Evolutionary conservation across 2,888 invertebrate genomes (phyloP), one percentile per base, ranked within the genome.

Genomic region (Spilarctia lutea): DNA sequence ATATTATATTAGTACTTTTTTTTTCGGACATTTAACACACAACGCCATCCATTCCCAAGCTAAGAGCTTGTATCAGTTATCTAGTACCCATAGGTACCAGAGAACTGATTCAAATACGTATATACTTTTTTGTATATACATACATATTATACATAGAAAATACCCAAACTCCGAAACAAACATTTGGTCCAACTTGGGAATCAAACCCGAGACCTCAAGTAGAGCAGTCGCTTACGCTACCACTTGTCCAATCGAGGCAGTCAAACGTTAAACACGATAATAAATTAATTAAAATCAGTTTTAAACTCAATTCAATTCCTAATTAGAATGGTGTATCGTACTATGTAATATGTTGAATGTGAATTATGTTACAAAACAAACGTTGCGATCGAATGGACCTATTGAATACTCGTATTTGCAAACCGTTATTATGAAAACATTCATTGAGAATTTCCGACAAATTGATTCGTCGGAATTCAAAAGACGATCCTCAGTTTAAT

Each of bases 301-400:
- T 45, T 35, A 10, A 35, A 24, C 24, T 16, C 0, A 33, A 33
- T 52, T 35, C 24, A 69, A 48, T 69, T 69, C n/a, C 27, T 60
- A 27, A 33, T 52, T 69, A 16, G 18, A 39, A 60, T 39, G 10
- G 6, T 60, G n/a, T 42, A 18, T 7, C 24, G 24, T 67, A 45
- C 60, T 39, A 68, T 39, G n/a, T n/a, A n/a, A 30, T 45, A n/a
- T 65, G 69, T 71, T 67, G 75, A 79, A 74, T 68, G 67, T 65
- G 72, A 77, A 78, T 84, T 75, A 65, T 74, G 68, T 84, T 76
- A 77, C 85, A 82, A 81, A 77, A 80, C 81, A 82, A 82, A 82
- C 74, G 74, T 77, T 71, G 80, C 79, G 72, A 85, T 78, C 78
- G 81, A 80, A 76, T 77, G 77, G 72, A 79, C 79, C 77, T 77